Conservation (phyloP, 1,140 invertebrate genomes). For the Helicoverpa armigera region DNA sequence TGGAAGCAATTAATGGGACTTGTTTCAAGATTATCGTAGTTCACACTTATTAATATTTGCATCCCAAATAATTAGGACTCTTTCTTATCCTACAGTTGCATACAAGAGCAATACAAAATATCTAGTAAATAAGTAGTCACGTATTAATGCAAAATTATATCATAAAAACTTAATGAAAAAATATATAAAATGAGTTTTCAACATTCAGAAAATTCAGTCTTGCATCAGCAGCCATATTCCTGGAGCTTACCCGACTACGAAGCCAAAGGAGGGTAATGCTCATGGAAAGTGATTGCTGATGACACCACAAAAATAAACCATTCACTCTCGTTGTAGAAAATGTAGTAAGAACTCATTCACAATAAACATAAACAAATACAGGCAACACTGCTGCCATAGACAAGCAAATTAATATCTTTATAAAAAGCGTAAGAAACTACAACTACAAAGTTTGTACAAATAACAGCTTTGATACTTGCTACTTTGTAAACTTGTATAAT, state of each 20-base stretch:
- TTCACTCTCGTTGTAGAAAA: constrained; percentile 41
- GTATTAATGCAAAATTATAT: constrained; percentile 51
- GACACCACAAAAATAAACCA: constrained; percentile 64
- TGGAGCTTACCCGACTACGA: constrained; percentile 12
- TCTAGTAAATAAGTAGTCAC: constrained; percentile 39
- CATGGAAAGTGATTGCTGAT: constrained; percentile 67
- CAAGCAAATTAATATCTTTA: constrained; percentile 46
- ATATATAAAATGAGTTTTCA: constrained; percentile 41
- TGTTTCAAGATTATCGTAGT: constrained; percentile 50
- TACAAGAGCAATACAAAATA: constrained; percentile 54
- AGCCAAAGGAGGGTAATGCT: constrained; percentile 31
- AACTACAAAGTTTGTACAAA: constrained; percentile 48
- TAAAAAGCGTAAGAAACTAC: constrained; percentile 48
- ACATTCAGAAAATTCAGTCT: constrained; percentile 64
- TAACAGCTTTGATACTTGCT: constrained; percentile 44
- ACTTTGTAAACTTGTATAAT: constrained; percentile 48
- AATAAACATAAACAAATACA: constrained; percentile 46
- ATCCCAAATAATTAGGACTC: constrained; percentile 48
- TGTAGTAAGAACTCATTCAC: constrained; percentile 26
- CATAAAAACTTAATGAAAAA: constrained; percentile 45
- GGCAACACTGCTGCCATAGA: constrained; percentile 6
- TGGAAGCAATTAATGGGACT: constrained; percentile 82
- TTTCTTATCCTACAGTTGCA: constrained; percentile 36
- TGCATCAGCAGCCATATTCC: constrained; percentile 67
- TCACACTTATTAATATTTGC: constrained; percentile 52